phyloP scores from a whole-genome alignment of 2,113 vertebrate genomes.

The Ascaphus truei region DNA sequence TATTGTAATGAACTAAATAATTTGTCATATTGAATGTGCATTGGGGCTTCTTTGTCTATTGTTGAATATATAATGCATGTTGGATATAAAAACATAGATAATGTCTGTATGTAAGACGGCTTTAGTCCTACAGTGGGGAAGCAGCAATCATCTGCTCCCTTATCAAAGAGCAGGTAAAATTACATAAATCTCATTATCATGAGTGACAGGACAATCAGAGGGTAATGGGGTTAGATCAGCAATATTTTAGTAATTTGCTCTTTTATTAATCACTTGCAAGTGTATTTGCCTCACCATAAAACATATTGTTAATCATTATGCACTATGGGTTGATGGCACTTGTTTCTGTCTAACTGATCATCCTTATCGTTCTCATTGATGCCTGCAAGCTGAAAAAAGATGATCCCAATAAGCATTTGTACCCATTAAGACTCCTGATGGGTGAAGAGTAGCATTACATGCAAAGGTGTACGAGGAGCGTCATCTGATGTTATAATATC shows the following conservation, averaged over 20 bases:
- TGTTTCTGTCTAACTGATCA: conserved; percentile 27
- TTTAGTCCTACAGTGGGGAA: not conserved
- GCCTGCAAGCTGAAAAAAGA: conserved; percentile 18
- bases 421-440: conserved; percentile 19
- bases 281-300: conserved; percentile 24
- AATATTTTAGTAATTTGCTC: conserved; percentile 22
- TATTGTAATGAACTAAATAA: no score
- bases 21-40: no score
- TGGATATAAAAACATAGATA: no score
- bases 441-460: conserved; percentile 22
- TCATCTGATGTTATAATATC: conserved; percentile 10
- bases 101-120: no score
- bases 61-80: no score
- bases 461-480: conserved; percentile 10
- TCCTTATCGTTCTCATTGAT: conserved; percentile 22
- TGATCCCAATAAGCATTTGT: conserved; percentile 15
- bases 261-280: conserved; percentile 20
- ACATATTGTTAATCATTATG: conserved; percentile 25
- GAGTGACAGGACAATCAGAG: not conserved
- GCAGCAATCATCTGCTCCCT: not conserved
- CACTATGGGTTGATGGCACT: conserved; percentile 6
- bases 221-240: conserved; percentile 15
- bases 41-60: no score
- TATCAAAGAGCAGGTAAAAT: not conserved
- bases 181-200: not conserved